These are phyloP conservation scores for Steromphala cineraria DNA, from an alignment of 2,888 invertebrate species.

Conservation along the genomic window DNA sequence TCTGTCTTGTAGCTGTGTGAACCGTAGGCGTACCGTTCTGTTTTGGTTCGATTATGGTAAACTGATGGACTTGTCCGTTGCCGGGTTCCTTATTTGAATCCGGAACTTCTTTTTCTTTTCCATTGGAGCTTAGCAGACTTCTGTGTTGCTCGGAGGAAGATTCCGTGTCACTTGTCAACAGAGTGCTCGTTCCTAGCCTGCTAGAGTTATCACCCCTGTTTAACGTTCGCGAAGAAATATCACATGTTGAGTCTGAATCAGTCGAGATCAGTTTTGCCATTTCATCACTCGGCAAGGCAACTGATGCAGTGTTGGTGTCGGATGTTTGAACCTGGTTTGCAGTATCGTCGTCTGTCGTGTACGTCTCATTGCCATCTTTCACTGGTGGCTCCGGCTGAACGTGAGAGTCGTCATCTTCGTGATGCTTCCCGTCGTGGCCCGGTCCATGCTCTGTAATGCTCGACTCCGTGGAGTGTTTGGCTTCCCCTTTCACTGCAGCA, in stretches of 20 bases:
- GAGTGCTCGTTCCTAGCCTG: conserved; percentile 23
- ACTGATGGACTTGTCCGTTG: conserved; percentile 40
- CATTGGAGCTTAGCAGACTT: background rate
- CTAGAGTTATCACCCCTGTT: conserved; percentile 23
- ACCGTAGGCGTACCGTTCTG: conserved; percentile 32
- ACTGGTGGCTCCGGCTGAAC: background rate
- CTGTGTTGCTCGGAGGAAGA: conserved; percentile 32
- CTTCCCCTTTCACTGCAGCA: conserved; percentile 28
- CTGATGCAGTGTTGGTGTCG: conserved; percentile 5
- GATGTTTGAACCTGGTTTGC: conserved; percentile 15
- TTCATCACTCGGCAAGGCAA: conserved; percentile 39
- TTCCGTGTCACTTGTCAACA: conserved; percentile 39
- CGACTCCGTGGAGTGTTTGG: conserved; percentile 50
- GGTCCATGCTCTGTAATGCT: conserved; percentile 48
- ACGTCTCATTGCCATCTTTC: conserved; percentile 21
- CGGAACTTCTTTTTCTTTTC: conserved; percentile 11
- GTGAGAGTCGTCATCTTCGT: background rate
- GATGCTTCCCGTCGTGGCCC: background rate
- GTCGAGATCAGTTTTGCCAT: conserved; percentile 49
- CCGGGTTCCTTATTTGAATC: conserved; percentile 21
- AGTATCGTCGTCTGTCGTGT: conserved; percentile 46
- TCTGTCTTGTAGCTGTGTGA: background rate
- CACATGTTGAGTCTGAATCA: conserved; percentile 49
- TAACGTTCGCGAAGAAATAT: conserved; percentile 10
- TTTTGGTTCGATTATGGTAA: conserved; percentile 42